phyloP scores from a whole-genome alignment of 1,140 invertebrate genomes.

The Nixonia krombeini region DNA sequence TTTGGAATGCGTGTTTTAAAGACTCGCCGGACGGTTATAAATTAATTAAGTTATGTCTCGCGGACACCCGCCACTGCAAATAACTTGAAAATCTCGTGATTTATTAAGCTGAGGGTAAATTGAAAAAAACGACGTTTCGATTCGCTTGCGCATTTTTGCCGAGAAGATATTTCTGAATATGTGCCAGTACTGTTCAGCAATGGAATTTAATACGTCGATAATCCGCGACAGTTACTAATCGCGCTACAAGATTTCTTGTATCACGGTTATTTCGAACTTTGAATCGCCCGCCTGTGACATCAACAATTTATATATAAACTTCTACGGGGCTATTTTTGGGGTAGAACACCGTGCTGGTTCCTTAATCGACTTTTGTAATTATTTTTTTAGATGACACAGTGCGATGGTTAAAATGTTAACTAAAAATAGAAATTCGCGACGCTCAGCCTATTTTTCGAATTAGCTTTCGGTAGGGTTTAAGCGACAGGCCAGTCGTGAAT shows the following conservation, averaged over 20 bases:
- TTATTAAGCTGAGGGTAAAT: no score
- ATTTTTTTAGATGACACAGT: constrained; percentile 25
- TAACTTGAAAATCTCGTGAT: no score
- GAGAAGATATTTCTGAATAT: not conserved
- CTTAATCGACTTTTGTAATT: not conserved
- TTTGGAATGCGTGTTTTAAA: no score
- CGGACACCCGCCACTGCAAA: no score
- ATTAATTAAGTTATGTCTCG: no score
- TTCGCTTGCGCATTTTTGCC: no score
- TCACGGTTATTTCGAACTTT: not conserved
- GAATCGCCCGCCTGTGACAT: not conserved
- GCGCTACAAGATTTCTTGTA: not conserved
- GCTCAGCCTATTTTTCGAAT: not conserved
- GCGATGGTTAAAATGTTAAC: not conserved
- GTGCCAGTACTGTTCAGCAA: not conserved
- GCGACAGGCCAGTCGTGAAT: no score
- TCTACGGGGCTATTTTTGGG: constrained; percentile 13
- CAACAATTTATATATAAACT: constrained; percentile 20
- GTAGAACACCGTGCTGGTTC: constrained; percentile 1
- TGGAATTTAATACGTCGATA: constrained; percentile 7
- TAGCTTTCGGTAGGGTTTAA: constrained; percentile 32
- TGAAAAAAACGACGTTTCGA: no score
- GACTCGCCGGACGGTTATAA: no score
- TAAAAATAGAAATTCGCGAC: constrained; percentile 20
- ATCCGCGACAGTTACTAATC: constrained; percentile 7